Evolutionary conservation across 2,797 vertebrate species (phyloP).

Genomic region (Semaprochilodus insignis): DNA sequence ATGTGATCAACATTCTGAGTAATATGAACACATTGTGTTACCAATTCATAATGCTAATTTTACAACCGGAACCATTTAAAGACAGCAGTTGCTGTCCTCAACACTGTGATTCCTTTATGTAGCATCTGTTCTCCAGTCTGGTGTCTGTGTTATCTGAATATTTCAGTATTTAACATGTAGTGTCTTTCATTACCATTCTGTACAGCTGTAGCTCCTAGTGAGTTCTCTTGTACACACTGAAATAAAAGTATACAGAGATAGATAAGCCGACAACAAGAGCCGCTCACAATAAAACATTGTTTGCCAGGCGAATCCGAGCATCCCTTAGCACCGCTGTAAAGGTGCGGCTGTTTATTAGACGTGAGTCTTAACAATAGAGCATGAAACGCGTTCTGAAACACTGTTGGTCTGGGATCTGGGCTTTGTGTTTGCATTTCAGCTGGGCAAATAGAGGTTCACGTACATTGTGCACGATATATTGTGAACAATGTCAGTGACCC

Average conservation of each 20-base stretch:
- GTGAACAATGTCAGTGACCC: conserved; percentile 71
- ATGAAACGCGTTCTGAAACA: conserved; percentile 61
- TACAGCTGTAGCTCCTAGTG: not conserved
- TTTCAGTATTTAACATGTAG: not conserved
- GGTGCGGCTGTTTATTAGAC: conserved; percentile 56
- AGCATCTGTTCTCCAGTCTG: too few relatives aligned
- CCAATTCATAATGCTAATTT: too few relatives aligned
- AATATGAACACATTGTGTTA: not conserved
- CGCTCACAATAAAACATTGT: not conserved
- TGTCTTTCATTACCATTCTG: not conserved
- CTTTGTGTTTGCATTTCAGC: conserved; percentile 68
- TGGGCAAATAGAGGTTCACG: conserved; percentile 68
- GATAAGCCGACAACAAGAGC: not conserved
- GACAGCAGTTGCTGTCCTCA: too few relatives aligned
- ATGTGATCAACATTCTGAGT: not conserved
- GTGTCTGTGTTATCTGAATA: too few relatives aligned
- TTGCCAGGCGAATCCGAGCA: not conserved
- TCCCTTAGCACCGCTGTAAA: not conserved
- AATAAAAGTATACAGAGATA: not conserved
- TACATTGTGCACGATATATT: conserved; percentile 66
- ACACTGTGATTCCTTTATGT: too few relatives aligned
- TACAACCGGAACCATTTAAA: too few relatives aligned
- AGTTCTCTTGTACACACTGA: not conserved
- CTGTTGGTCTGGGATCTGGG: conserved; percentile 65
- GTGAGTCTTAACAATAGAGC: conserved; percentile 58